Conservation (phyloP, 2,797 vertebrate species). For the Telmatherina bonti region DNA sequence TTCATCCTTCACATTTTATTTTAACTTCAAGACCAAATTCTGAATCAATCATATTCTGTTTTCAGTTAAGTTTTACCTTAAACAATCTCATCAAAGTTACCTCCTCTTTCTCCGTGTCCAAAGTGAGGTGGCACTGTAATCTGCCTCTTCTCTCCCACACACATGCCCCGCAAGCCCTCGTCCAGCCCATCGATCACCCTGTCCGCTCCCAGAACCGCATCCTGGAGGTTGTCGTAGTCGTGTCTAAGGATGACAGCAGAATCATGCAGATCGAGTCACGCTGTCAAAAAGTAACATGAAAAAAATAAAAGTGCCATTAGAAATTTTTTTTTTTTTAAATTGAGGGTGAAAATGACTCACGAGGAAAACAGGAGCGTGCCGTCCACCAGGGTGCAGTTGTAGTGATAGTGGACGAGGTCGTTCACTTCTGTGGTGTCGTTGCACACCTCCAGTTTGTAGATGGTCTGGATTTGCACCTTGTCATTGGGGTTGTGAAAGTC, state of each 20-base stretch:
- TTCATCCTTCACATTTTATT: background rate
- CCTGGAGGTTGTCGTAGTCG: constrained; percentile 85
- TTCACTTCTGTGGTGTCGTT: constrained; percentile 84
- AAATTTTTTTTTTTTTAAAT: no score
- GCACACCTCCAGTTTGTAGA: constrained; percentile 84
- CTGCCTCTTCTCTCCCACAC: constrained; percentile 88
- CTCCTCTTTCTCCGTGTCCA: constrained; percentile 93
- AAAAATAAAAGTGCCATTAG: no score
- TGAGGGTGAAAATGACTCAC: constrained; percentile 66
- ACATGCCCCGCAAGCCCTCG: constrained; percentile 89
- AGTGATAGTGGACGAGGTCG: constrained; percentile 92
- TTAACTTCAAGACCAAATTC: background rate
- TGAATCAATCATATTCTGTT: background rate
- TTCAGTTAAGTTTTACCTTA: background rate
- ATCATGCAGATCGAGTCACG: background rate
- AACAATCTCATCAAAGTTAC: constrained; percentile 61
- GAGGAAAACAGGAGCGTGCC: constrained; percentile 92
- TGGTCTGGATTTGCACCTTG: constrained; percentile 82
- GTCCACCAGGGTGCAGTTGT: constrained; percentile 94
- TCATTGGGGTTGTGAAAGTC: constrained; percentile 96
- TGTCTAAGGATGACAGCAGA: constrained; percentile 73
- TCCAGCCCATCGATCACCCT: constrained; percentile 96
- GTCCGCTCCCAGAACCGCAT: constrained; percentile 87
- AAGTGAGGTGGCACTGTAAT: constrained; percentile 92
- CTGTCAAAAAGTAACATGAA: background rate